Base-by-base conservation (phyloP, 1,140 invertebrate genomes). In the Sycophaga agraensis region DNA sequence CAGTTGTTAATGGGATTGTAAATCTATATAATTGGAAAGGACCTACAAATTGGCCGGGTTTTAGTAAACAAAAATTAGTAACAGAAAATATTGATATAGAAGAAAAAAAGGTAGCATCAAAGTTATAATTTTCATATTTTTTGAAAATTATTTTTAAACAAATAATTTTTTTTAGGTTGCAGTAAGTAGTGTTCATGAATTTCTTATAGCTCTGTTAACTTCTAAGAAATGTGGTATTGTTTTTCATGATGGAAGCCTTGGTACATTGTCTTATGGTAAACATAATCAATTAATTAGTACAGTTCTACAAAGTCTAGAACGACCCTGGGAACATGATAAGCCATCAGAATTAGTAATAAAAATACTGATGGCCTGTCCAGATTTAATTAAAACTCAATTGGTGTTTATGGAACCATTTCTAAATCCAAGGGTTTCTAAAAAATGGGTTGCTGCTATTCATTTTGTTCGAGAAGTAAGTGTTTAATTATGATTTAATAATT, bases 21-120 rank as follows among this genome's bases (percentile, higher is more conserved):
- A 84, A 84, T 66, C 76, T 92, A 1, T 92, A 90, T 65, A 85
- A 87, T 66, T 92, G 90, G 90, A 87, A 86, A 72, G 89, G 89
- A 9, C 88, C 87, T 17, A 79, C 73, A 37, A 82, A 83, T 66
- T 78, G 77, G 59, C 76, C 78, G 11, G 69, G 75, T 40, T n/a
- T 21, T 50, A 73, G 70, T 64, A 65, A 66, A 68, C 16, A 70
- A 59, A 68, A 63, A 40, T 51, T 28, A 61, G 66, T 42, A 51
- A 65, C 65, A 54, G 75, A 78, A 64, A 28, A 68, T 45, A 68
- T 79, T 60, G 65, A 81, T 70, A 34, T 60, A 49, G 72, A 82
- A 71, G 67, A 85, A 65, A 78, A 82, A 63, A 77, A 84, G 34
- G 81, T 85, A 48, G n/a, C n/a, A 78, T 7, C 0, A 42, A 39